Percentiles rank a stretch among this genome's conserved stretches.
phyloP scores from a whole-genome alignment of 2,797 vertebrate species.

The Otolemur crassicaudatus region DNA sequence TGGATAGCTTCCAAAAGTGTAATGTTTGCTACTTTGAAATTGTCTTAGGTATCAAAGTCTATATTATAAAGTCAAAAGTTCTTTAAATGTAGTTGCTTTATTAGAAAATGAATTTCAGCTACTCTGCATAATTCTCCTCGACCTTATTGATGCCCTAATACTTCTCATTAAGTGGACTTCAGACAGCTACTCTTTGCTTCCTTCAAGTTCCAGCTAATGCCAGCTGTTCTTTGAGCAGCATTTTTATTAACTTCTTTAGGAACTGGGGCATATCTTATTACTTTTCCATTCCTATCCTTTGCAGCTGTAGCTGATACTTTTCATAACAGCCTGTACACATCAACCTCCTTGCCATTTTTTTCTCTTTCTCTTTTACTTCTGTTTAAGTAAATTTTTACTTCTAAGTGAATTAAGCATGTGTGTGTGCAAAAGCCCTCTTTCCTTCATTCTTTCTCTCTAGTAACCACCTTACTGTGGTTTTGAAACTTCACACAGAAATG shows the following conservation, averaged over 20 bases:
- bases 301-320: slow-evolving; percentile 87
- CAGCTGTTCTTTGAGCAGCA: slow-evolving; percentile 87
- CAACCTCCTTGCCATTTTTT: slow-evolving; percentile 69
- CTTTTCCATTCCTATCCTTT: slow-evolving; percentile 74
- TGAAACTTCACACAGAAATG: not conserved
- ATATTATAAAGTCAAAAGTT: slow-evolving; percentile 66
- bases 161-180: slow-evolving; percentile 74
- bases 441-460: not conserved
- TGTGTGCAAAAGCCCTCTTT: not conserved
- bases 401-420: slow-evolving; percentile 43
- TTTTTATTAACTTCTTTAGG: slow-evolving; percentile 86
- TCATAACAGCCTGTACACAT: slow-evolving; percentile 80
- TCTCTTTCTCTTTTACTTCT: slow-evolving; percentile 73
- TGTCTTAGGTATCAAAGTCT: slow-evolving; percentile 62
- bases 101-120: slow-evolving; percentile 60
- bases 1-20: slow-evolving; percentile 57
- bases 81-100: slow-evolving; percentile 67
- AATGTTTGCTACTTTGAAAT: slow-evolving; percentile 64
- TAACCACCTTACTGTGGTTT: not conserved
- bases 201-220: slow-evolving; percentile 85
- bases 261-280: slow-evolving; percentile 85
- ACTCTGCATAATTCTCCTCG: slow-evolving; percentile 79
- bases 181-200: slow-evolving; percentile 79
- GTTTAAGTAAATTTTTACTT: not conserved
- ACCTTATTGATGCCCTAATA: slow-evolving; percentile 77